phyloP scores from a whole-genome alignment of 2,888 invertebrate species.

The Gibbula magus region DNA sequence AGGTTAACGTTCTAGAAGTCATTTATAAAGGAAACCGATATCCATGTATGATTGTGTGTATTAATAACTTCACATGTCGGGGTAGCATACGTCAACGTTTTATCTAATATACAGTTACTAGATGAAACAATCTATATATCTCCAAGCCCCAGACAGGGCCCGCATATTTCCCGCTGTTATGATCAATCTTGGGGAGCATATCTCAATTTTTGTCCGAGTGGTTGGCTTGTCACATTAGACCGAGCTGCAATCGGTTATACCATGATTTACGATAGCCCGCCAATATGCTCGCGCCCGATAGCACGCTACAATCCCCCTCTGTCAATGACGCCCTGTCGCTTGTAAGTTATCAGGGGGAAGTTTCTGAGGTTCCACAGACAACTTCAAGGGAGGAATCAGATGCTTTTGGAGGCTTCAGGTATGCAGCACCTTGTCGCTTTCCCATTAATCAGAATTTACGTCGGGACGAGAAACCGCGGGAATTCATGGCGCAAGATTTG shows the following conservation, averaged over 20 bases:
- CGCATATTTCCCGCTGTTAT: too few relatives aligned
- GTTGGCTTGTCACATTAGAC: not conserved
- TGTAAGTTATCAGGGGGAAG: not conserved
- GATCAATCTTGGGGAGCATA: not conserved
- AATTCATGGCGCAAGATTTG: constrained; percentile 3
- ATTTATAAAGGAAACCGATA: too few relatives aligned
- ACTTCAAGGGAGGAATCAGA: not conserved
- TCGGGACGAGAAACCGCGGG: constrained; percentile 2
- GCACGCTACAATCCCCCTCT: not conserved
- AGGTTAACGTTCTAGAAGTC: too few relatives aligned
- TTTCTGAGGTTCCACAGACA: not conserved
- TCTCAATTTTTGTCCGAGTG: constrained; percentile 4
- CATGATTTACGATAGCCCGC: not conserved
- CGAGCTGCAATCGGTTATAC: not conserved
- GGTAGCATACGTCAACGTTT: too few relatives aligned
- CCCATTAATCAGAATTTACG: constrained; percentile 23
- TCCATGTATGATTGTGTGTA: too few relatives aligned
- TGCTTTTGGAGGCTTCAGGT: constrained; percentile 10
- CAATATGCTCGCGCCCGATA: constrained; percentile 17
- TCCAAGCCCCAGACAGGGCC: too few relatives aligned
- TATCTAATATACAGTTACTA: too few relatives aligned
- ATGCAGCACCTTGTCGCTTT: constrained; percentile 15
- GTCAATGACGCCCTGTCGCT: not conserved
- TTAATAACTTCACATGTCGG: too few relatives aligned
- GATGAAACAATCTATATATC: too few relatives aligned